Evolutionary conservation across 2,888 invertebrate species (phyloP).

Genomic region (Ommatoiulus sabulosus): DNA sequence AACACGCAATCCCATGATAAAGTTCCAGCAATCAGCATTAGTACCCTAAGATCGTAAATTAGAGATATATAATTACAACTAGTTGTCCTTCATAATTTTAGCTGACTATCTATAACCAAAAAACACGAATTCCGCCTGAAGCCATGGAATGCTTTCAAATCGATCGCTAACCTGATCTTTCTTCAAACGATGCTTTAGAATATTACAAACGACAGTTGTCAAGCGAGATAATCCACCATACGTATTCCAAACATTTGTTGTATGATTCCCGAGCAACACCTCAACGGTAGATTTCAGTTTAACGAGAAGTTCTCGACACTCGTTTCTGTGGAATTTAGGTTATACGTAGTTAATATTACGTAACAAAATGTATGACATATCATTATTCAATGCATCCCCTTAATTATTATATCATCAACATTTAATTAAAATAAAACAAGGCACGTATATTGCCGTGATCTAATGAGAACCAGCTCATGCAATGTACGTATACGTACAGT

Average conservation of each 20-base stretch:
- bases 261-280: constrained; percentile 59
- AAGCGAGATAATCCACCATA: constrained; percentile 60
- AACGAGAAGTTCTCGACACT: constrained; percentile 58
- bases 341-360: neutral
- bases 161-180: constrained; percentile 13
- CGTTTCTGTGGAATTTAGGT: constrained; percentile 47
- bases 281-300: constrained; percentile 59
- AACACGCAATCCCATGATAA: constrained; percentile 59
- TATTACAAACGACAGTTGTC: constrained; percentile 56
- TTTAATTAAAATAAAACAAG: no score
- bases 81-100: neutral
- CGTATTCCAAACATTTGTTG: constrained; percentile 61
- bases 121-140: no score
- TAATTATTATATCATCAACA: no score
- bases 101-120: neutral
- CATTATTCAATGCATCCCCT: no score
- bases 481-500: neutral
- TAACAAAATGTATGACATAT: neutral
- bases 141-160: neutral
- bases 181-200: constrained; percentile 57
- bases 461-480: no score
- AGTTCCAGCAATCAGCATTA: constrained; percentile 59
- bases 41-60: constrained; percentile 4
- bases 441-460: no score
- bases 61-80: neutral